phyloP scores from a whole-genome alignment of 92 coral and sea anemone species.

The Parazoanthus darwini region DNA sequence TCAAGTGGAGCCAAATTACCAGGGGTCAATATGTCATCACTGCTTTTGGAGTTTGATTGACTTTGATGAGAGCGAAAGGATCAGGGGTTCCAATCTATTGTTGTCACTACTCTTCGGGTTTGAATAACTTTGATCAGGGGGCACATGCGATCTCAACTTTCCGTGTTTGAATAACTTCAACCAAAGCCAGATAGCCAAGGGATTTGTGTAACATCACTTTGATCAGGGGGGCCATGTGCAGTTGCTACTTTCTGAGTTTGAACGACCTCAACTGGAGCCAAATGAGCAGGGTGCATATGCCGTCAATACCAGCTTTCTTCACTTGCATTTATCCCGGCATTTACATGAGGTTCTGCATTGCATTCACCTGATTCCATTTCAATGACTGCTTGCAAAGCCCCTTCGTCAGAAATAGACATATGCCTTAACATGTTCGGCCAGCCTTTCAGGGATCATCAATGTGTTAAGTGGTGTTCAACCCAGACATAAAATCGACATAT shows the following conservation, averaged over 20 bases:
- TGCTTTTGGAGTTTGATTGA: not conserved
- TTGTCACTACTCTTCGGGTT: not conserved
- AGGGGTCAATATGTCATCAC: not conserved
- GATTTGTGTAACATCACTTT: not conserved
- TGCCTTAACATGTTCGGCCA: too few relatives aligned
- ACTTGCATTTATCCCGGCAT: too few relatives aligned
- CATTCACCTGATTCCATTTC: too few relatives aligned
- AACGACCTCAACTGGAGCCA: not conserved
- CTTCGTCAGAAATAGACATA: too few relatives aligned
- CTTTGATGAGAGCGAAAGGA: not conserved
- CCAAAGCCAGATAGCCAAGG: not conserved
- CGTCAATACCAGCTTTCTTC: not conserved
- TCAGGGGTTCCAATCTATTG: not conserved
- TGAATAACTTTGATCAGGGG: not conserved
- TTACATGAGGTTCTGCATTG: too few relatives aligned
- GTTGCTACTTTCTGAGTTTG: not conserved
- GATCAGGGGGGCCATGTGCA: not conserved
- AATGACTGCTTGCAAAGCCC: too few relatives aligned
- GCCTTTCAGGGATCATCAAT: too few relatives aligned
- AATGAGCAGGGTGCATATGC: not conserved
- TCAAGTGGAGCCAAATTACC: not conserved
- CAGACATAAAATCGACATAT: too few relatives aligned
- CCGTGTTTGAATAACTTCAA: not conserved
- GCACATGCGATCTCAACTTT: not conserved
- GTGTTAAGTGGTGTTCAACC: too few relatives aligned